Base-by-base conservation (phyloP, 2,113 vertebrate genomes). In the Propithecus coquereli region DNA sequence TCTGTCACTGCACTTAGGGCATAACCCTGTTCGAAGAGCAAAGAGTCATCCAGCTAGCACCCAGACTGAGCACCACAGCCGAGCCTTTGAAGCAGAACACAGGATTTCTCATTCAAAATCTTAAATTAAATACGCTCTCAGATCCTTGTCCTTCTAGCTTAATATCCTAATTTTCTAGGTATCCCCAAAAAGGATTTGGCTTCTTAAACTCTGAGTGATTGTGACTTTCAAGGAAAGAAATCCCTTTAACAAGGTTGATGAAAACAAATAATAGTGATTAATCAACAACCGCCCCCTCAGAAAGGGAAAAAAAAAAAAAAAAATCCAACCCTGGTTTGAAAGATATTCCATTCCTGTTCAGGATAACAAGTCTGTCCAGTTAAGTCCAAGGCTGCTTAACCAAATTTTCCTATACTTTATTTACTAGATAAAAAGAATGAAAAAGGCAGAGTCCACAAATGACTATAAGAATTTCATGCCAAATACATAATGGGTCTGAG, bases 401-500 rank as follows among this genome's bases (percentile, higher is more conserved):
- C 87, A 90, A 80, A 71, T 45, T 87, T 5, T 91, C 50, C 83
- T 87, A 4, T 27, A 79, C 61, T 90, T 86, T 96, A 89, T 85
- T 94, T 95, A 97, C 96, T 91, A 14, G 52, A 84, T 91, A 91
- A 90, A 93, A 83, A 91, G 52, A 77, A 95, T 63, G 45, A 73
- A 97, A 97, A 95, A 96, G 73, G 96, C 73, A 97, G 94, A 76
- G 59, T 98, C 87, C 92, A 97, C 92, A 98, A 97, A 98, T 14
- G 82, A 97, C 95, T 95, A 95, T 88, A 95, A 97, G 90, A 98
- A 97, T 63, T 97, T 70, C 96, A 97, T 94, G 96, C 87, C 92
- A 96, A 97, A 97, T 96, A 96, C 34, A 95, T 92, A 97, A 83
- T 90, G 70, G 91, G 94, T 98, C 98, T 96, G 96, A 98, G 96